Percentiles rank a stretch among this genome's conserved stretches.
phyloP scores from a whole-genome alignment of 2,888 invertebrate species.

The Macrophya alboannulata region DNA sequence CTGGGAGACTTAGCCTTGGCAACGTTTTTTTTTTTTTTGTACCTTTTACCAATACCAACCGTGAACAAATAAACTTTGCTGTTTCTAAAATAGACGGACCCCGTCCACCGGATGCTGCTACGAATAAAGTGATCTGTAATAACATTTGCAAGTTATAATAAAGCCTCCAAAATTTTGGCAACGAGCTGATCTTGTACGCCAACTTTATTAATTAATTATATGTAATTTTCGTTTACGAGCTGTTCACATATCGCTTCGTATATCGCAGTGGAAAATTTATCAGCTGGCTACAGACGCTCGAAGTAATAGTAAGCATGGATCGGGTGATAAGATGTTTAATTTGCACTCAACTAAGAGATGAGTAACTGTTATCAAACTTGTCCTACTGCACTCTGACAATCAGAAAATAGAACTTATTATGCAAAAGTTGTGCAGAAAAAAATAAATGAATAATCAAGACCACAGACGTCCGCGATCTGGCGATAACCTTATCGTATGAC shows the following conservation, averaged over 20 bases:
- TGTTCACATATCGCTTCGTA: background rate
- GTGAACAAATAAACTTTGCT: constrained; percentile 46
- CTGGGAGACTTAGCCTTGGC: constrained; percentile 50
- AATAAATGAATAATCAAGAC: background rate
- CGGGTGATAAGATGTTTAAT: constrained; percentile 17
- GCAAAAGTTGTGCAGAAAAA: background rate
- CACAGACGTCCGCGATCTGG: background rate
- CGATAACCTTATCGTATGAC: background rate
- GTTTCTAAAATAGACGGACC: constrained; percentile 35
- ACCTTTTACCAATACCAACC: constrained; percentile 41
- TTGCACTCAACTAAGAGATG: background rate
- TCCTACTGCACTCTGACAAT: background rate
- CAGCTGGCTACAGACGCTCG: background rate
- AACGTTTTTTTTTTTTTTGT: background rate
- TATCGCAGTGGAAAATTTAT: background rate
- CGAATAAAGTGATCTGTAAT: constrained; percentile 46
- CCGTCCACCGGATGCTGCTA: constrained; percentile 46
- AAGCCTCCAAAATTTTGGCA: background rate
- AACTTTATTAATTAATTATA: background rate
- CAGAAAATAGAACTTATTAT: background rate
- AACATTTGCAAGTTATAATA: constrained; percentile 32
- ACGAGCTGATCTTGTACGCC: background rate
- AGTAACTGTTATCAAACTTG: background rate
- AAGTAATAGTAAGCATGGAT: background rate
- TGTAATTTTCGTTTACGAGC: background rate